phyloP scores from a whole-genome alignment of 1,140 invertebrate species.

The Euglossa dilemma region DNA sequence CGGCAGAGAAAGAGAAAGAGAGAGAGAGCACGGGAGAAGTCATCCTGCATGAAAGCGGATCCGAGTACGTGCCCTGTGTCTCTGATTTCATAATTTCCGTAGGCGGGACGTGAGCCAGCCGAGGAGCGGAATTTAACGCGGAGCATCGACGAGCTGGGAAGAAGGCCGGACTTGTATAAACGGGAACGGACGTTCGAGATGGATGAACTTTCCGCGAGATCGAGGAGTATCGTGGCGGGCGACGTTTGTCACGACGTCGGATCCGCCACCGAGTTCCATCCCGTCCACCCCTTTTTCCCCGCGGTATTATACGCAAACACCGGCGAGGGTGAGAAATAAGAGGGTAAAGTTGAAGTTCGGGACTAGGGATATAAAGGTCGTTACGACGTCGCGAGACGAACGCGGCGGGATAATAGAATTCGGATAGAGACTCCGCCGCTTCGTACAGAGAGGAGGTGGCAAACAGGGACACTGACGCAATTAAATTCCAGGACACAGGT shows the following conservation, averaged over 20 bases:
- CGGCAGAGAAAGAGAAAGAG: not conserved
- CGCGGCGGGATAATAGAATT: not conserved
- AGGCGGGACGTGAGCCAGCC: constrained; percentile 66
- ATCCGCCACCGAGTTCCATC: constrained; percentile 22
- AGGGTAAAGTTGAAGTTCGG: too few relatives aligned
- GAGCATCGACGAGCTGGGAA: constrained; percentile 48
- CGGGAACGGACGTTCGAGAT: constrained; percentile 47
- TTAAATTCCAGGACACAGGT: not conserved
- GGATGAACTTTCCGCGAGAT: constrained; percentile 47
- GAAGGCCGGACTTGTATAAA: constrained; percentile 48
- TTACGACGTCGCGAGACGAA: not conserved
- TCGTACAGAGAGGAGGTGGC: too few relatives aligned
- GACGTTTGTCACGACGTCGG: not conserved
- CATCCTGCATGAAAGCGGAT: constrained; percentile 51
- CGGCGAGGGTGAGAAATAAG: too few relatives aligned
- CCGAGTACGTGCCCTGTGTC: constrained; percentile 73
- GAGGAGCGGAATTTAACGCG: constrained; percentile 47
- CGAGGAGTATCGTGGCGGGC: not conserved
- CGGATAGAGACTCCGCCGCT: not conserved
- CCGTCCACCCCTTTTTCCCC: not conserved
- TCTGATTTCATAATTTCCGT: constrained; percentile 78
- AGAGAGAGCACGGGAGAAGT: constrained; percentile 11
- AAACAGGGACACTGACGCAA: not conserved
- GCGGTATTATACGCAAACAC: not conserved
- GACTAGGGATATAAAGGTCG: not conserved